Conservation (phyloP, 2,888 invertebrate species). For the Formica aserva region DNA sequence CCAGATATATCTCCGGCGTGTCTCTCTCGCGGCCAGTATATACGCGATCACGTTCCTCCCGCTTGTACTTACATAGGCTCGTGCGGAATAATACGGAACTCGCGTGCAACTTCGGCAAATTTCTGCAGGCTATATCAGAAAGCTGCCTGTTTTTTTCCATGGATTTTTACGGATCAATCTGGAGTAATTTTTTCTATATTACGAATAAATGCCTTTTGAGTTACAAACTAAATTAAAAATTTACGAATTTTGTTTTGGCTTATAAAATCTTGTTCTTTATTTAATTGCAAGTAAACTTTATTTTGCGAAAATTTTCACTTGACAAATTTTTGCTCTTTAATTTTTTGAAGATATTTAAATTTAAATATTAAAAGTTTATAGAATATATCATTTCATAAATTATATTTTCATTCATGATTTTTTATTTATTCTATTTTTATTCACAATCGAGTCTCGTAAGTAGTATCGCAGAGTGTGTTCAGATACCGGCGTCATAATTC, state of each 20-base stretch:
- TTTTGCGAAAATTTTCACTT: background rate
- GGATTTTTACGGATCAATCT: background rate
- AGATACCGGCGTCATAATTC: slow-evolving; percentile 31
- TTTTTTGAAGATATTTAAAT: background rate
- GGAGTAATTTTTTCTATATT: too few species aligned
- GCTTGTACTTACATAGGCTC: slow-evolving; percentile 56
- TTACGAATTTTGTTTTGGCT: background rate
- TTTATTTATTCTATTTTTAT: slow-evolving; percentile 24
- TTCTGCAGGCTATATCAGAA: background rate
- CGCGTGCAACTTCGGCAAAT: background rate
- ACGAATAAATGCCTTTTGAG: background rate
- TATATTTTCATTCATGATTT: slow-evolving; percentile 23
- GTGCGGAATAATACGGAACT: slow-evolving; percentile 18
- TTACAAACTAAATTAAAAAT: background rate
- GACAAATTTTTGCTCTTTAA: background rate
- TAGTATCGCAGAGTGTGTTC: background rate
- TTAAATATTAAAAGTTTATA: background rate
- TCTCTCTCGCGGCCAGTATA: slow-evolving; percentile 62
- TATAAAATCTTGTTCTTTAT: background rate
- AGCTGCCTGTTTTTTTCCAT: background rate
- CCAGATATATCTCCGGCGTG: slow-evolving; percentile 69
- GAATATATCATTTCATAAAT: background rate
- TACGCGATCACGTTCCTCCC: slow-evolving; percentile 61
- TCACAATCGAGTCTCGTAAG: slow-evolving; percentile 1
- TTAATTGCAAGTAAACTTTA: background rate